Evolutionary conservation across 2,113 vertebrate genomes (phyloP).

Genomic region (Dendrocopos noguchii): DNA sequence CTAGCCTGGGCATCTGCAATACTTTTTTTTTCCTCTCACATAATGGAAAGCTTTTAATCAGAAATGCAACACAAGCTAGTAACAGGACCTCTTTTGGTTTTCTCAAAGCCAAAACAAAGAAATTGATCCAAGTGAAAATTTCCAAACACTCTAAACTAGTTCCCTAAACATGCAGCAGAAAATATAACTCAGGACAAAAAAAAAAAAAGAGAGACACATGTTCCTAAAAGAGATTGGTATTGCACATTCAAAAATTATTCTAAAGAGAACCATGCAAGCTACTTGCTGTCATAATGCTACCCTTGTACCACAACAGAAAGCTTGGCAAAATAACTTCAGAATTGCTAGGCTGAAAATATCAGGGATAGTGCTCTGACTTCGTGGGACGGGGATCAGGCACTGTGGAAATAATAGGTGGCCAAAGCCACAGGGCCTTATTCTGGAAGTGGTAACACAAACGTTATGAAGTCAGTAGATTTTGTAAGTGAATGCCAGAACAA

Average conservation of each 20-base stretch:
- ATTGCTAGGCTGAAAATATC: neutral
- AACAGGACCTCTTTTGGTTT: neutral
- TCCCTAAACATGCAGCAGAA: neutral
- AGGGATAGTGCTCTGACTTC: neutral
- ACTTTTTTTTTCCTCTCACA: conserved; percentile 14
- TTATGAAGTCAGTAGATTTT: neutral
- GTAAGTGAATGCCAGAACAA: neutral
- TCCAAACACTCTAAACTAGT: neutral
- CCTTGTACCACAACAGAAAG: neutral
- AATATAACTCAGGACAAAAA: neutral
- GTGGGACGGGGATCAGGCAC: neutral
- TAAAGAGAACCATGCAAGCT: neutral
- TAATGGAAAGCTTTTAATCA: conserved; percentile 52
- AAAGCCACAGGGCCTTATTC: neutral
- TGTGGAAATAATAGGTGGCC: neutral
- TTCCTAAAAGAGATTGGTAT: neutral
- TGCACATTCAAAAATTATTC: neutral
- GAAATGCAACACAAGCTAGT: neutral
- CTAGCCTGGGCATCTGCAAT: conserved; percentile 25
- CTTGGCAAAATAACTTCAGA: neutral
- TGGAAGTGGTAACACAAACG: neutral
- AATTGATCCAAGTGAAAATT: neutral
- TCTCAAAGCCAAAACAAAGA: conserved; percentile 8
- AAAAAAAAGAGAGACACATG: neutral
- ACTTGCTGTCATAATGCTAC: neutral